Evolutionary conservation across 1,140 invertebrate species (phyloP).

Genomic region (Lineus longissimus): DNA sequence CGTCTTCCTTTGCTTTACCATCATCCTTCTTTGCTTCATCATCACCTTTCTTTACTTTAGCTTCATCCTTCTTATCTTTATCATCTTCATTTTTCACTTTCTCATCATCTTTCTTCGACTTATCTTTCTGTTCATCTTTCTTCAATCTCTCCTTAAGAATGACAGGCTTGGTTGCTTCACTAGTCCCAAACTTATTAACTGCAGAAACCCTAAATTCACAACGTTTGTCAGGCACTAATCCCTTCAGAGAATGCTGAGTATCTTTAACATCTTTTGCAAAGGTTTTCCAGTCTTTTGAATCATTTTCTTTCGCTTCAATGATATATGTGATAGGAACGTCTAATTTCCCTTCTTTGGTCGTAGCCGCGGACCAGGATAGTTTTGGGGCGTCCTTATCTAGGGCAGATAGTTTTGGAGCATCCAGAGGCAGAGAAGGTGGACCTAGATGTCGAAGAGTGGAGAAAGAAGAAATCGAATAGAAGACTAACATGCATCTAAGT

Average conservation of each 20-base stretch:
- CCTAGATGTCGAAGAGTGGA: neutral
- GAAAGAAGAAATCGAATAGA: conserved; percentile 57
- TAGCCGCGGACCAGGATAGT: conserved; percentile 86
- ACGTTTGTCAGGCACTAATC: conserved; percentile 56
- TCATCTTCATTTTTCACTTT: no score
- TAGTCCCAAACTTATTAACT: conserved; percentile 92
- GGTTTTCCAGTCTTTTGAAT: conserved; percentile 36
- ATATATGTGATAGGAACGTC: conserved; percentile 43
- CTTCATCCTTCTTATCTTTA: no score
- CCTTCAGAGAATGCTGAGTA: conserved; percentile 35
- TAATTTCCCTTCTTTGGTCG: conserved; percentile 41
- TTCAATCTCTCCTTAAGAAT: no score
- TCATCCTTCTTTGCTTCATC: no score
- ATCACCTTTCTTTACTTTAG: no score
- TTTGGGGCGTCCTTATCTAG: conserved; percentile 81
- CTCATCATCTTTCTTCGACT: no score
- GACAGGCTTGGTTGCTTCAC: conserved; percentile 65
- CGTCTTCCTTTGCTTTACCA: no score
- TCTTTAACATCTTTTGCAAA: conserved; percentile 34
- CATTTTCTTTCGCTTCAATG: conserved; percentile 42
- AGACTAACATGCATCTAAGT: no score
- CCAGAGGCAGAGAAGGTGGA: conserved; percentile 74
- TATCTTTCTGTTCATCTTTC: neutral
- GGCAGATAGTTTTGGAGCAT: conserved; percentile 80
- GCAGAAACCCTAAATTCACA: conserved; percentile 96